Evolutionary conservation across 2,113 vertebrate species (phyloP).

Genomic region (Protobothrops mucrosquamatus): DNA sequence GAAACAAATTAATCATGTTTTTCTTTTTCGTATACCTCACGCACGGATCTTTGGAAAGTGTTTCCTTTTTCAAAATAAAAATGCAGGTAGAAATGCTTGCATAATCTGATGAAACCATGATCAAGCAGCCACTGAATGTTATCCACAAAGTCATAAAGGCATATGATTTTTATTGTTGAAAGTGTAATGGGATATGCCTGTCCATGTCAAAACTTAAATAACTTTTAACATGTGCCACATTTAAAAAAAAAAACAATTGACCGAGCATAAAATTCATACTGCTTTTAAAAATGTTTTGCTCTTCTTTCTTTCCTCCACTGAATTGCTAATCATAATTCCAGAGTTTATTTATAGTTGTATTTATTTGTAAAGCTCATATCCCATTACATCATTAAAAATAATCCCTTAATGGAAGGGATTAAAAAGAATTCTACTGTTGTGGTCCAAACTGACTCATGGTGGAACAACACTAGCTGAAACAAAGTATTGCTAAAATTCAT

Average conservation of each 20-base stretch:
- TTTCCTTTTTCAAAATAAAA: neutral
- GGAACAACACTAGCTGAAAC: neutral
- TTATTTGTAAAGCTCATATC: neutral
- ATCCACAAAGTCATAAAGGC: neutral
- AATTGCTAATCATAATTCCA: neutral
- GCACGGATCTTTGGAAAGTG: neutral
- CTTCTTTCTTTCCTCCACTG: conserved; percentile 1
- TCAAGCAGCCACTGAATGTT: neutral
- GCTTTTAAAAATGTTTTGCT: conserved; percentile 23
- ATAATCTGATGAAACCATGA: neutral
- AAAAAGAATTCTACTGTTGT: neutral
- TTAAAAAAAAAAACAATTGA: conserved; percentile 7
- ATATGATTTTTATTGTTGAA: conserved; percentile 35
- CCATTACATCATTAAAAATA: neutral
- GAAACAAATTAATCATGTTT: neutral
- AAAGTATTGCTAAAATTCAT: neutral
- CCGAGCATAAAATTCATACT: neutral
- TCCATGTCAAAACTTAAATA: conserved; percentile 24
- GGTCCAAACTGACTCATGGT: neutral
- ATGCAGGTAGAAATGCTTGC: neutral
- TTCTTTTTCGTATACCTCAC: neutral
- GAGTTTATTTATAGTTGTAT: neutral
- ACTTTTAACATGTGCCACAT: conserved; percentile 6
- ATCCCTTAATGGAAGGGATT: neutral
- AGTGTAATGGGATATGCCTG: neutral